phyloP scores from a whole-genome alignment of 2,113 vertebrate genomes.

The Rhombomys opimus region DNA sequence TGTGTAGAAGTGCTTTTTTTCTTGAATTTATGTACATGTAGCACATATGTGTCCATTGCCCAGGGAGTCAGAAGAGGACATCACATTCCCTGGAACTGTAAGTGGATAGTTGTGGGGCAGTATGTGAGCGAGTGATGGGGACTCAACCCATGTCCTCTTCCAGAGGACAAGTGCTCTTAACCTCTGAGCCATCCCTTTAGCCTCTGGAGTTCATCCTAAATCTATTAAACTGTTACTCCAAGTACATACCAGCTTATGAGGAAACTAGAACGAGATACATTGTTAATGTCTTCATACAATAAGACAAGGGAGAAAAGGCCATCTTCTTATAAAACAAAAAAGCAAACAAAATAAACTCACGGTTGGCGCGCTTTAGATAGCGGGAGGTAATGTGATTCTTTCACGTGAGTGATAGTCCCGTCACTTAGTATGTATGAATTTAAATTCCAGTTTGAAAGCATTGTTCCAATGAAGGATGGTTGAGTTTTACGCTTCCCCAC shows the following conservation, averaged over 20 bases:
- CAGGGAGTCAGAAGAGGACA: background rate
- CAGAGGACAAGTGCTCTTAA: background rate
- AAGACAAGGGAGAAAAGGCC: background rate
- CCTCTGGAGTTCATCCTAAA: background rate
- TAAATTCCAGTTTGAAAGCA: conserved; percentile 40
- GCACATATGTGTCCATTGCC: background rate
- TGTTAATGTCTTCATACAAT: conserved; percentile 4
- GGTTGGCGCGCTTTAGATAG: background rate
- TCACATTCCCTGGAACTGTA: too few relatives aligned
- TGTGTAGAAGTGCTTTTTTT: background rate
- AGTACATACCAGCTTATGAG: background rate
- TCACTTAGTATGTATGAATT: conserved; percentile 43
- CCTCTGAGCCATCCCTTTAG: background rate
- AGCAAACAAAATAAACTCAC: background rate
- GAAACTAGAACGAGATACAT: background rate
- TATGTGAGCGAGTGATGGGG: background rate
- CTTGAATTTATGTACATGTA: background rate
- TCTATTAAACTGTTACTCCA: background rate
- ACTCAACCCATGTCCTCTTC: background rate
- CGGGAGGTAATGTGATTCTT: background rate
- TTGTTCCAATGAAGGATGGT: conserved; percentile 25
- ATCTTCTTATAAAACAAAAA: background rate
- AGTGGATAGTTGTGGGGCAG: background rate
- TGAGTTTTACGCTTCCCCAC: conserved; percentile 33
- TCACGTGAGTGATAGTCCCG: background rate